Evolutionary conservation across 2,888 invertebrate genomes (phyloP).

Genomic region (Microplitis deprimator): DNA sequence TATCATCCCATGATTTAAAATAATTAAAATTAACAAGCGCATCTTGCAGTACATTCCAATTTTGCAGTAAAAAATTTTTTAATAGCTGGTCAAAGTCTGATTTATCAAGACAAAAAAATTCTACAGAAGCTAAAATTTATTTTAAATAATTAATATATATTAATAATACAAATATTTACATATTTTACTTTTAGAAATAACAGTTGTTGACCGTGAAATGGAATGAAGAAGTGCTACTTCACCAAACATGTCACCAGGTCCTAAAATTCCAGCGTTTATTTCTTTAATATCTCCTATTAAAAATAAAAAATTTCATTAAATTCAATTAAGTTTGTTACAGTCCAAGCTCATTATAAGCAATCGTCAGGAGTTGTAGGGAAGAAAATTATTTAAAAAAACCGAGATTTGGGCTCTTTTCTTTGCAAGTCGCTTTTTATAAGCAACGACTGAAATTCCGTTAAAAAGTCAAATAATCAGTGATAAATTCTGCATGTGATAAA

Average conservation of each 20-base stretch:
- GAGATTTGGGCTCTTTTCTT: no score
- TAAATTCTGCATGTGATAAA: no score
- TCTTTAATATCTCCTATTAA: slow-evolving; percentile 55
- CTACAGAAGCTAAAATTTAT: slow-evolving; percentile 73
- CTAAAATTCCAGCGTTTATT: slow-evolving; percentile 73
- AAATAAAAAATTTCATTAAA: slow-evolving; percentile 20
- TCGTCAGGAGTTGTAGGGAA: no score
- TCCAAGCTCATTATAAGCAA: not conserved
- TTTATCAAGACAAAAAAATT: slow-evolving; percentile 77
- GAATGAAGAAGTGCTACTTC: slow-evolving; percentile 78
- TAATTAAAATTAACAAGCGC: slow-evolving; percentile 78
- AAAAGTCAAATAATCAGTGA: no score
- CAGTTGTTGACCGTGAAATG: slow-evolving; percentile 76
- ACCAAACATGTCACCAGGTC: slow-evolving; percentile 78
- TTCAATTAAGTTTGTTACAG: not conserved
- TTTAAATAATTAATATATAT: not conserved
- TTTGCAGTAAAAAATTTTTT: slow-evolving; percentile 74
- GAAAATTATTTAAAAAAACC: no score
- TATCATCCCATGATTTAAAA: slow-evolving; percentile 77
- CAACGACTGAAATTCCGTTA: no score
- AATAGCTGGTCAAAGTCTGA: slow-evolving; percentile 77
- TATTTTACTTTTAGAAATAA: slow-evolving; percentile 71
- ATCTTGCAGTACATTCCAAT: slow-evolving; percentile 77
- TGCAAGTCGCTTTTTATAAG: no score
- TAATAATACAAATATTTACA: not conserved